Evolutionary conservation across 2,113 vertebrate genomes (phyloP).

Genomic region (Pseudolaguvia tuberculata): DNA sequence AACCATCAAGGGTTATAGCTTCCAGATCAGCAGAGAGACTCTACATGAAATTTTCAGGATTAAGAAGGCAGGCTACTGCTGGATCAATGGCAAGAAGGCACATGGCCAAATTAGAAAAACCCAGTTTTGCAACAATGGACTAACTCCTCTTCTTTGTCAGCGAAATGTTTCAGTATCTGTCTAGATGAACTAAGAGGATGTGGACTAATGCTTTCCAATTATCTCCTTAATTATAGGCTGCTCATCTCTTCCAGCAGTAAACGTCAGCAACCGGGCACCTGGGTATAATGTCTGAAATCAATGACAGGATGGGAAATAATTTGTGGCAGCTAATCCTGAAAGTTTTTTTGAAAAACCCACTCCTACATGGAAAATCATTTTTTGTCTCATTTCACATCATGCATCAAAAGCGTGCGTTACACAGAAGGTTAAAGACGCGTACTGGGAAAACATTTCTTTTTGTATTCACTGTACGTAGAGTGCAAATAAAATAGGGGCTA

Average conservation of each 20-base stretch:
- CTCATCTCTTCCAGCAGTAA: constrained; percentile 4
- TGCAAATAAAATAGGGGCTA: background rate
- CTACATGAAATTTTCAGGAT: background rate
- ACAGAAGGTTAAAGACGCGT: background rate
- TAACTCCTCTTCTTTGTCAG: background rate
- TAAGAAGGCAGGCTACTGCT: background rate
- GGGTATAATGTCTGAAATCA: background rate
- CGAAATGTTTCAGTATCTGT: constrained; percentile 10
- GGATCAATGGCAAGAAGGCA: constrained; percentile 1
- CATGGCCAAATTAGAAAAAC: constrained; percentile 8
- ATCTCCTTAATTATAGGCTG: constrained; percentile 42
- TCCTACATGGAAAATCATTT: background rate
- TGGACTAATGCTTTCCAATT: constrained; percentile 27
- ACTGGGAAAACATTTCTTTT: background rate
- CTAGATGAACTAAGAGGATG: constrained; percentile 21
- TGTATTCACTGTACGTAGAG: too few species aligned
- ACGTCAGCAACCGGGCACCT: constrained; percentile 12
- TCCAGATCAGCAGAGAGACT: background rate
- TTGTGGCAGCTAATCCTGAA: background rate
- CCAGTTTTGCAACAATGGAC: constrained; percentile 1
- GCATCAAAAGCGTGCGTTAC: background rate
- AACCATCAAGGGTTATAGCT: background rate
- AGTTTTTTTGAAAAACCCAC: too few species aligned
- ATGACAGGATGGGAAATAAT: constrained; percentile 1
- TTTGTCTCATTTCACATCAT: background rate